Percentiles rank a stretch among this genome's conserved stretches.
These are phyloP conservation scores for Erynnis tages DNA, from an alignment of 2,888 invertebrate genomes.

Conservation along the genomic window DNA sequence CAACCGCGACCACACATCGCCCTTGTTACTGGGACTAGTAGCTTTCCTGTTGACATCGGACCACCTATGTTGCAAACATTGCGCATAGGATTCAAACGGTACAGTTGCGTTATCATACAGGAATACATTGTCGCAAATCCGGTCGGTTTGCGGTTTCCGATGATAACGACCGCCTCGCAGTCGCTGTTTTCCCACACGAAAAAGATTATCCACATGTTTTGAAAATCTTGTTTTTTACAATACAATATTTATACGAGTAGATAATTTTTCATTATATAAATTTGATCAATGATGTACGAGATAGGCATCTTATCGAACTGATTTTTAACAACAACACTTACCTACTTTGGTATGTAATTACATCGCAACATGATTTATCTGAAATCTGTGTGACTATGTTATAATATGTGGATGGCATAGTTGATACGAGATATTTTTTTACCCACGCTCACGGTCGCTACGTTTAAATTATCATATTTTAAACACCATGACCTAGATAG, in stretches of 20 bases:
- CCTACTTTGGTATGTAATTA: too few species aligned
- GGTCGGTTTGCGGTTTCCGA: slow-evolving; percentile 10
- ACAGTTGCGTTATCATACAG: slow-evolving; percentile 1
- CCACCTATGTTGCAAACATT: slow-evolving; percentile 2
- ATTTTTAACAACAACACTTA: too few species aligned
- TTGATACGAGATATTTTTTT: neutral
- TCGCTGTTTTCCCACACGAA: neutral
- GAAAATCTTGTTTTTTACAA: too few species aligned
- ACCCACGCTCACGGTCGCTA: neutral
- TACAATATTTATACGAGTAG: too few species aligned
- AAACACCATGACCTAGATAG: neutral
- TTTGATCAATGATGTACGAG: too few species aligned
- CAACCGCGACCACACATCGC: slow-evolving; percentile 21
- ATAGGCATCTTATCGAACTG: too few species aligned
- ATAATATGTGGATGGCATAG: neutral
- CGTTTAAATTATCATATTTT: neutral
- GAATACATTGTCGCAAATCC: slow-evolving; percentile 14
- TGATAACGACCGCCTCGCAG: slow-evolving; percentile 2
- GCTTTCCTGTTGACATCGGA: slow-evolving; percentile 10
- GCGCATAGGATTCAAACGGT: neutral
- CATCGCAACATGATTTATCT: too few species aligned
- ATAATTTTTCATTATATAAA: too few species aligned
- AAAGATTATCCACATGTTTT: too few species aligned
- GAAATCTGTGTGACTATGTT: neutral
- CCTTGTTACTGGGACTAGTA: slow-evolving; percentile 12